These are phyloP conservation scores for Notocelia uddmanniana DNA, from an alignment of 2,888 invertebrate genomes.

Conservation along the genomic window DNA sequence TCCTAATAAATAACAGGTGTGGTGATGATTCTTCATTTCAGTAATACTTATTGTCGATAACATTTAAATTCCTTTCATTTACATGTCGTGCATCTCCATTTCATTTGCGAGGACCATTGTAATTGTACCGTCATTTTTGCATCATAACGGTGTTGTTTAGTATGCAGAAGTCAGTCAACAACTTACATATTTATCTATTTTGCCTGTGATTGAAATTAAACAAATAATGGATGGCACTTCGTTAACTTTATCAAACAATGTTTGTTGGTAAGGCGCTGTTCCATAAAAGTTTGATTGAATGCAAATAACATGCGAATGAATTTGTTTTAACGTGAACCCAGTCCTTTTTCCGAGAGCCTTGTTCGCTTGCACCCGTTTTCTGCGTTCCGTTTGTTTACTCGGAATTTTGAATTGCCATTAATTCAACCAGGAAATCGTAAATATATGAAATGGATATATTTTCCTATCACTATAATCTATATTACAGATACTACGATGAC, in stretches of 20 bases:
- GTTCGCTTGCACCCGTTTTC: constrained; percentile 5
- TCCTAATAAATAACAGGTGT: not conserved
- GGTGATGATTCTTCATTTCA: not conserved
- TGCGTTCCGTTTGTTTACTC: not conserved
- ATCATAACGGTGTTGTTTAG: constrained; percentile 40
- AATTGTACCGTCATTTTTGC: constrained; percentile 30
- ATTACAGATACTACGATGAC: not conserved
- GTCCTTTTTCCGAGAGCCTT: not conserved
- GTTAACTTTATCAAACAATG: not conserved
- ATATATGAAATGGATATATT: not conserved
- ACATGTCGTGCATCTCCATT: constrained; percentile 34
- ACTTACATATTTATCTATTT: constrained; percentile 52
- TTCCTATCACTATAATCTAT: not conserved
- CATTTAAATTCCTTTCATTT: constrained; percentile 17
- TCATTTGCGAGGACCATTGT: constrained; percentile 27
- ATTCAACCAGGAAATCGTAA: not conserved
- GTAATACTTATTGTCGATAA: constrained; percentile 5
- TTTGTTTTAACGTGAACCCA: not conserved
- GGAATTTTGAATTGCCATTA: not conserved
- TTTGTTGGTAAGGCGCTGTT: not conserved
- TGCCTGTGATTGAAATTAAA: constrained; percentile 49
- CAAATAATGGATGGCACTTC: constrained; percentile 5
- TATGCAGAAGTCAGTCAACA: constrained; percentile 77
- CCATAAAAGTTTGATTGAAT: not conserved
- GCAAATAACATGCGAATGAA: not conserved